A percentile compares a stretch with the other conserved stretches of the same genome.
Conservation (phyloP, 2,797 vertebrate genomes). For the Stomatorhinus walkeri region DNA sequence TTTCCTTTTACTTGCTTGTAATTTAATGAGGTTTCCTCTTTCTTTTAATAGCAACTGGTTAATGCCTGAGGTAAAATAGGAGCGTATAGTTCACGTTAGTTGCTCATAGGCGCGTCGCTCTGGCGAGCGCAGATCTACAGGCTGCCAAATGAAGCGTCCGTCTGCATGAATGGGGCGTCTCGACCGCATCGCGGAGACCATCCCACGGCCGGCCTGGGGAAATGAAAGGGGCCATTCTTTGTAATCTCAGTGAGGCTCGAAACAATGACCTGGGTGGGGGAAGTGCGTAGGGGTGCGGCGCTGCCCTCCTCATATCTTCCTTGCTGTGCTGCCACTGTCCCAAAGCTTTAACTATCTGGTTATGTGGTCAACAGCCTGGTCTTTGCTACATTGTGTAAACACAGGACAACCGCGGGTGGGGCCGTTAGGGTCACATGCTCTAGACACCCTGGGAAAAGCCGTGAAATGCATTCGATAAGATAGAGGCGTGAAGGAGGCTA, state of each 20-base stretch:
- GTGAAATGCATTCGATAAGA: conserved; percentile 3
- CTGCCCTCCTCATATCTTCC: neutral
- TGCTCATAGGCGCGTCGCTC: neutral
- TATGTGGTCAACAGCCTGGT: neutral
- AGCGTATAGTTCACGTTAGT: neutral
- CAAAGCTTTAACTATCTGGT: neutral
- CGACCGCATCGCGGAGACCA: neutral
- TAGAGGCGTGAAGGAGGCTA: neutral
- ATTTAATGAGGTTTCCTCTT: neutral
- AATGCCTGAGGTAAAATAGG: neutral
- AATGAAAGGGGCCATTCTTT: conserved; percentile 6
- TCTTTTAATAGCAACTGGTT: neutral
- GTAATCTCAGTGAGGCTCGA: neutral
- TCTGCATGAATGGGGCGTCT: neutral
- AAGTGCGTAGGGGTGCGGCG: neutral
- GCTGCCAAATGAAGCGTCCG: neutral
- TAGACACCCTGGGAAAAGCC: neutral
- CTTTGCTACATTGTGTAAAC: conserved; percentile 1
- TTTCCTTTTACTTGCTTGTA: neutral
- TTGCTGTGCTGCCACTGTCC: neutral
- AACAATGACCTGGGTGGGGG: neutral
- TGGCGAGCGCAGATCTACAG: neutral
- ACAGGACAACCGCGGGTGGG: neutral
- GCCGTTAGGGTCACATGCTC: neutral
- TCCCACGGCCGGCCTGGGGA: neutral